A percentile compares a stretch with the other conserved stretches of the same genome.
Conservation (phyloP, 2,113 vertebrate genomes). For the Mormyrus lacerda region DNA sequence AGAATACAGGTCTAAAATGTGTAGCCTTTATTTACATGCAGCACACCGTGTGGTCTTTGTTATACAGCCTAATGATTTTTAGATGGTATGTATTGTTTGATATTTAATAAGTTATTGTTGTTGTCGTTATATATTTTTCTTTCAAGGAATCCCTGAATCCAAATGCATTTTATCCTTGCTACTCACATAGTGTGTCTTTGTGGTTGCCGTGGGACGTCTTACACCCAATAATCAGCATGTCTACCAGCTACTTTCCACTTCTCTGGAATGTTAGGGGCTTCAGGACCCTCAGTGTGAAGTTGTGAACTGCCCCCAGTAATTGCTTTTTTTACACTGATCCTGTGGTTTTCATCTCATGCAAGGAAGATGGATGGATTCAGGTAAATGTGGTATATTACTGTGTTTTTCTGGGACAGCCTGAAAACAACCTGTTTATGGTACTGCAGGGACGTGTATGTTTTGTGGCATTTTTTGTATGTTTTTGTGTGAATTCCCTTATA, state of each 20-base stretch:
- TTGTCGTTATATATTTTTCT: background rate
- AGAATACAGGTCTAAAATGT: conserved; percentile 19
- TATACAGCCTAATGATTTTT: conserved; percentile 11
- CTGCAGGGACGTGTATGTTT: background rate
- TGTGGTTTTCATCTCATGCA: background rate
- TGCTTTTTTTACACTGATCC: background rate
- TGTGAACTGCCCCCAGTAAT: background rate
- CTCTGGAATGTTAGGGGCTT: background rate
- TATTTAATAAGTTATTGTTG: conserved; percentile 28
- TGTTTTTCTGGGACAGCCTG: background rate
- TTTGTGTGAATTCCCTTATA: background rate
- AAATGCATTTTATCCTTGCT: conserved; percentile 33
- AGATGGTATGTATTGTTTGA: conserved; percentile 18
- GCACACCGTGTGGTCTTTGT: conserved; percentile 33
- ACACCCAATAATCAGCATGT: conserved; percentile 6
- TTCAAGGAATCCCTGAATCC: conserved; percentile 33
- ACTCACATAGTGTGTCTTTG: background rate
- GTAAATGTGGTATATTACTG: background rate
- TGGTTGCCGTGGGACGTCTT: background rate
- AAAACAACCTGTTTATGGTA: background rate
- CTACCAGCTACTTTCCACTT: background rate
- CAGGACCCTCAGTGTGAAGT: background rate
- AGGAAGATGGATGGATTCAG: background rate
- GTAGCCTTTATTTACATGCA: conserved; percentile 39
- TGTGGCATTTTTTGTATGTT: background rate